Percentiles rank a stretch among this genome's conserved stretches.
These are phyloP conservation scores for Cossypha dichroa DNA, from an alignment of 2,797 vertebrate genomes.

Conservation along the genomic window DNA sequence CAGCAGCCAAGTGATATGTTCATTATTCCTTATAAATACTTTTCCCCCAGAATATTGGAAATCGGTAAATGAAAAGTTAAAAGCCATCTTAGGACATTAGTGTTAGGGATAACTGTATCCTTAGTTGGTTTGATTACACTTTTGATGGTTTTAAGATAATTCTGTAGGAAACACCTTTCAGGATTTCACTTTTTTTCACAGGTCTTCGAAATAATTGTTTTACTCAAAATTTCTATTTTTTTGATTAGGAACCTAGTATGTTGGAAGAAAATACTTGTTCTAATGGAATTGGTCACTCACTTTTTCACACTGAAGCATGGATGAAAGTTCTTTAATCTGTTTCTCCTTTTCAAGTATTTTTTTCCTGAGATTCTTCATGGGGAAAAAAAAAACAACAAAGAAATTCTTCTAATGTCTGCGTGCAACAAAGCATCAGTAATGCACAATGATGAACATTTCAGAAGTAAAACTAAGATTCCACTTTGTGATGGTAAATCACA, in stretches of 20 bases:
- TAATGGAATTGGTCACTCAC: constrained; percentile 62
- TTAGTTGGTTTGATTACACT: not conserved
- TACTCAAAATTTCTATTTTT: not conserved
- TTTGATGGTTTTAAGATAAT: not conserved
- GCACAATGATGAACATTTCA: not conserved
- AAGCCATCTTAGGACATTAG: not conserved
- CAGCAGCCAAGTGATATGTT: not conserved
- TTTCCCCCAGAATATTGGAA: not conserved
- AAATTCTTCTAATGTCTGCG: not conserved
- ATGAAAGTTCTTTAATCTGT: constrained; percentile 77
- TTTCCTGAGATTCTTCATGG: constrained; percentile 77
- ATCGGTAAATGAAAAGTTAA: not conserved
- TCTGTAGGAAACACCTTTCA: not conserved
- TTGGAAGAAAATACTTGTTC: not conserved
- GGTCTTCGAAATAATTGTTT: not conserved
- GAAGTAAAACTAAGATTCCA: not conserved
- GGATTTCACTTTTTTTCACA: not conserved
- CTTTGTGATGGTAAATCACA: not conserved
- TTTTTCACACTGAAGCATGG: constrained; percentile 78
- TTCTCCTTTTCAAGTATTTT: constrained; percentile 77
- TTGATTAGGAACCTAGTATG: not conserved
- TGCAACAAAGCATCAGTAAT: not conserved
- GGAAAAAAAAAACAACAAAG: not conserved
- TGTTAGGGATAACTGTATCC: not conserved
- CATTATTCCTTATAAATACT: not conserved